Conservation (phyloP, 2,888 invertebrate genomes). For the Agrotis ipsilon region DNA sequence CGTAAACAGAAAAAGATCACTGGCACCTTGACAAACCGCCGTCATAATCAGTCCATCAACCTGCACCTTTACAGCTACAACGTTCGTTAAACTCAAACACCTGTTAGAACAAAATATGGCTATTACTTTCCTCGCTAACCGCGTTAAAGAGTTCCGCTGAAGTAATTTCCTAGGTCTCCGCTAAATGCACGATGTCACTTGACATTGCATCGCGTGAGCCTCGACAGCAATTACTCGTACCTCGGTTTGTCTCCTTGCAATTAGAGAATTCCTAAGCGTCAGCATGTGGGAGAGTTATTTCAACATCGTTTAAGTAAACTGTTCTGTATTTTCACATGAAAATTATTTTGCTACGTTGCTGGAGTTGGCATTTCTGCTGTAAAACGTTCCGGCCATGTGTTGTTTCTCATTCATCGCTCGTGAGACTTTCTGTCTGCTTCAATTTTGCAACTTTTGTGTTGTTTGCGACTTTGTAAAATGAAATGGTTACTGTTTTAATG, state of each 20-base stretch:
- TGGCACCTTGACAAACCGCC: background rate
- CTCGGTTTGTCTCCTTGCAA: conserved; percentile 73
- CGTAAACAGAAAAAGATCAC: too few relatives aligned
- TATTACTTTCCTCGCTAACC: conserved; percentile 31
- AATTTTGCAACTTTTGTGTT: conserved; percentile 31
- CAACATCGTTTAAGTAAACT: conserved; percentile 72
- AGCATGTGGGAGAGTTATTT: conserved; percentile 84
- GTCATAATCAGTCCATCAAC: conserved; percentile 13
- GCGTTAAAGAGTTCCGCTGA: conserved; percentile 48
- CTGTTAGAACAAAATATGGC: conserved; percentile 49
- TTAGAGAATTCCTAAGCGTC: conserved; percentile 81
- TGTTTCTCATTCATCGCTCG: conserved; percentile 49
- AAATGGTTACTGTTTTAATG: background rate
- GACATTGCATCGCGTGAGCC: conserved; percentile 66
- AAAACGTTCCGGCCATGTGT: conserved; percentile 44
- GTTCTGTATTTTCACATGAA: conserved; percentile 64
- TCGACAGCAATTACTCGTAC: conserved; percentile 70
- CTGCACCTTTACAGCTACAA: conserved; percentile 3
- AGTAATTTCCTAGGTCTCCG: conserved; percentile 45
- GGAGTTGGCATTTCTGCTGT: conserved; percentile 33
- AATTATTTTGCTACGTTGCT: conserved; percentile 62
- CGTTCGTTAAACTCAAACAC: conserved; percentile 26
- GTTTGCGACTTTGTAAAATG: conserved; percentile 16
- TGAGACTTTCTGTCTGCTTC: conserved; percentile 26
- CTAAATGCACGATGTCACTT: conserved; percentile 59